phyloP scores from a whole-genome alignment of 2,113 vertebrate species.

The Nesoenas mayeri region DNA sequence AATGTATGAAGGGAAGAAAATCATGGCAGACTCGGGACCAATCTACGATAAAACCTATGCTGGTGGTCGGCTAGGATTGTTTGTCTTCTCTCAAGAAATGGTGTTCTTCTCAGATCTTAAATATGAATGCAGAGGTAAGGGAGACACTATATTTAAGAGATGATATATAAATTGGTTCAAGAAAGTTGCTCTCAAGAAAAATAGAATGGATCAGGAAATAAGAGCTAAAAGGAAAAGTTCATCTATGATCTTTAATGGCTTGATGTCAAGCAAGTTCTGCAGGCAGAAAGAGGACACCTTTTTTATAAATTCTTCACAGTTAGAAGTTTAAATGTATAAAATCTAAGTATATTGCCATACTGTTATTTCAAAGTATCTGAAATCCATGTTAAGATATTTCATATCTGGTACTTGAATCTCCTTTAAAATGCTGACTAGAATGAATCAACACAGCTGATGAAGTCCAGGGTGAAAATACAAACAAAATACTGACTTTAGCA shows the following conservation, averaged over 20 bases:
- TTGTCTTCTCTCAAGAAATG: conserved; percentile 99
- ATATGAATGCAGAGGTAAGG: conserved; percentile 97
- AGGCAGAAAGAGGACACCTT: background rate
- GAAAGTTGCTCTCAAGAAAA: background rate
- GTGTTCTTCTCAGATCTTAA: conserved; percentile 99
- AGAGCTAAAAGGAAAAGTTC: background rate
- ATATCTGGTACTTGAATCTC: background rate
- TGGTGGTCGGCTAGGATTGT: conserved; percentile 93
- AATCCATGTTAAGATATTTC: background rate
- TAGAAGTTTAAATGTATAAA: background rate
- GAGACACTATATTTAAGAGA: background rate
- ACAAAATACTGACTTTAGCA: background rate
- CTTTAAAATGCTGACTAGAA: background rate
- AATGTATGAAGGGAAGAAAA: conserved; percentile 98
- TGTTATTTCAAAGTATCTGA: background rate
- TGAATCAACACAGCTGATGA: background rate
- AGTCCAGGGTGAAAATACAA: background rate
- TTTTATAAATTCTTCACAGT: background rate
- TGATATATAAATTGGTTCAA: background rate
- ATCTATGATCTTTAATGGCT: background rate
- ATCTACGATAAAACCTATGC: conserved; percentile 96
- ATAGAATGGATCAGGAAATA: background rate
- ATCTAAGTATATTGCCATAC: background rate
- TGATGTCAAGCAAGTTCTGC: background rate
- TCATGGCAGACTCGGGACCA: conserved; percentile 97